Evolutionary conservation across 1,140 invertebrate species (phyloP), one percentile per base, ranked within the genome.

Genomic region (Drosophila nasuta): DNA sequence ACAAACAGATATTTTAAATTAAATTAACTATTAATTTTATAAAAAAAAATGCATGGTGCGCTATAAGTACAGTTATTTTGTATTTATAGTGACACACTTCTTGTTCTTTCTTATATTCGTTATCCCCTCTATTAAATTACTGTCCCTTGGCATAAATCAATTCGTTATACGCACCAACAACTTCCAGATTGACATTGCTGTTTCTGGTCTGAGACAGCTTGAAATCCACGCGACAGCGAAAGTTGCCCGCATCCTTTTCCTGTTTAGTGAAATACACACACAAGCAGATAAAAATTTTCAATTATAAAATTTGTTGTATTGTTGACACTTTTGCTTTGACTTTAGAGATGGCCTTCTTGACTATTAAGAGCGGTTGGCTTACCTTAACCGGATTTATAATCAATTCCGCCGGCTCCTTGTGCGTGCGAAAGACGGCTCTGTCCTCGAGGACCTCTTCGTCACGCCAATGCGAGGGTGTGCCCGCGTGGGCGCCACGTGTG

Each of bases 201-300:
- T 97, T 97, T 67, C 95, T 95, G 35, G 97, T 97, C 3, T 96
- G 96, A 33, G 96, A 96, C 64, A 96, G 95, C 62, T 95, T 94
- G 89, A 97, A 97, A 92, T 97, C 97, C 45, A 97, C 96, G 52
- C 95, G 93, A 93, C 96, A 97, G 71, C 96, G 93, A 93, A 96
- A 97, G 48, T 95, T 94, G 3, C 96, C 96, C 75, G 95, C 95
- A 92, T 97, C 96, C 41, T 93, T 93, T 58, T 95, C 93, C 80
- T 95, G 93, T 57, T 41, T 33, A 11, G 4, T 25, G 20, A 38
- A 38, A 38, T 38, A 10, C 35, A 38, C 35, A 38, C 33, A 38
- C 35, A 38, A 8, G 8, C 35, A 38, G 95, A 1, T 94, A 94
- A 75, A 71, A 78, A 79, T 79, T 86, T 25, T 87, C 76, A 89